Percentiles rank a stretch among this genome's conserved stretches.
Evolutionary conservation across 2,113 vertebrate genomes (phyloP).

Genomic region (Pomatorhinus ruficollis): DNA sequence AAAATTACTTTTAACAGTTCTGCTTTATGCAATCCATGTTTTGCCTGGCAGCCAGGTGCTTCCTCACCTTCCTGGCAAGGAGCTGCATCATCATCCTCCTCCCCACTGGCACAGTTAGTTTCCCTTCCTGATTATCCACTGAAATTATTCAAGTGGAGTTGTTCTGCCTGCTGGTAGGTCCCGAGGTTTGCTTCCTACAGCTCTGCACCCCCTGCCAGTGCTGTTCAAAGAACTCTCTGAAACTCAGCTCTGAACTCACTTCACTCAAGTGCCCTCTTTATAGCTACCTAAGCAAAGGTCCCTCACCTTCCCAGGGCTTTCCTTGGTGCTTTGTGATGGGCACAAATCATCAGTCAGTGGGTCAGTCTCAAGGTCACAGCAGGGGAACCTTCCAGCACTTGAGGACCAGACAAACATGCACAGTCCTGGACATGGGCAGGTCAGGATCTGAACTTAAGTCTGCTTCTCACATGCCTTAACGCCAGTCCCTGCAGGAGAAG

Average conservation of each 20-base stretch:
- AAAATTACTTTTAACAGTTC: background rate
- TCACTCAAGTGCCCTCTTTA: background rate
- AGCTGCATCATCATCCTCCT: background rate
- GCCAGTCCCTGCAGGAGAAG: background rate
- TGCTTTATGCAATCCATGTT: background rate
- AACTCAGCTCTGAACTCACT: background rate
- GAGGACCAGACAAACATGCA: accelerated
- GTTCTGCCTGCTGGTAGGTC: background rate
- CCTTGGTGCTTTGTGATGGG: background rate
- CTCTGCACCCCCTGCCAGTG: background rate
- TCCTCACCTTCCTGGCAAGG: background rate
- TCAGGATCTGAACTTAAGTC: background rate
- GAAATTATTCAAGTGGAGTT: background rate
- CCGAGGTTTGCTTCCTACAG: background rate
- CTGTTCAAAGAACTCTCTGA: background rate
- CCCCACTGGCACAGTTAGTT: background rate
- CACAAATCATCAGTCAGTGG: background rate
- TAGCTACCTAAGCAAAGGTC: background rate
- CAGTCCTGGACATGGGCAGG: background rate
- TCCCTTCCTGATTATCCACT: background rate
- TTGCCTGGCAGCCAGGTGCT: background rate
- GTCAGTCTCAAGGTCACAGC: background rate
- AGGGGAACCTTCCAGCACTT: background rate
- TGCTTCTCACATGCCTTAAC: background rate
- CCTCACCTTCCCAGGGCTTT: background rate